A percentile compares a stretch with the other conserved stretches of the same genome.
Evolutionary conservation across 2,113 vertebrate genomes (phyloP).

Genomic region (Laticauda laticaudata): DNA sequence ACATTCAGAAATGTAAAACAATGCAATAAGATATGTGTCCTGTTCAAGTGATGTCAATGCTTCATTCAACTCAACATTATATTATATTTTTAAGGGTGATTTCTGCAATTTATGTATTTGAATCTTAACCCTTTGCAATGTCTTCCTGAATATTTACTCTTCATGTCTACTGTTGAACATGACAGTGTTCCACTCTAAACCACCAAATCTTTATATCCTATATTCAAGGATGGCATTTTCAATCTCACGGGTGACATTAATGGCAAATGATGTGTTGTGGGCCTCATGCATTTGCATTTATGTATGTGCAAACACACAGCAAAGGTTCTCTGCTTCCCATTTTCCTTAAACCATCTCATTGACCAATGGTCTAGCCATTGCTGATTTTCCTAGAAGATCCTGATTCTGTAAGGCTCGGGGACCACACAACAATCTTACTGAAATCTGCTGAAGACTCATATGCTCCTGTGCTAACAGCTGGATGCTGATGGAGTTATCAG

Average conservation of each 20-base stretch:
- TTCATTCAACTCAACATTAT: background rate
- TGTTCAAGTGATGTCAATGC: background rate
- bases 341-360: too few relatives aligned
- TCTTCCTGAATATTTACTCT: background rate
- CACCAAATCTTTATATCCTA: background rate
- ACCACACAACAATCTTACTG: background rate
- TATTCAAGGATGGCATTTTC: background rate
- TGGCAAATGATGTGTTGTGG: background rate
- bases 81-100: background rate
- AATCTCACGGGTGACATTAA: background rate
- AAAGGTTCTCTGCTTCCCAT: background rate
- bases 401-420: background rate
- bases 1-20: background rate
- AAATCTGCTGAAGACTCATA: background rate
- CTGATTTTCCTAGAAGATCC: background rate
- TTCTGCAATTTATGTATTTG: background rate
- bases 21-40: background rate
- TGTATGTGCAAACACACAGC: background rate
- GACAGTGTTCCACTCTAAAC: too few relatives aligned
- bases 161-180: background rate
- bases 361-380: background rate
- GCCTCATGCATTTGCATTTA: background rate
- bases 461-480: background rate
- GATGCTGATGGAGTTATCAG: background rate
- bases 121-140: background rate